phyloP scores from a whole-genome alignment of 2,888 invertebrate genomes.

The Cantharis rustica region DNA sequence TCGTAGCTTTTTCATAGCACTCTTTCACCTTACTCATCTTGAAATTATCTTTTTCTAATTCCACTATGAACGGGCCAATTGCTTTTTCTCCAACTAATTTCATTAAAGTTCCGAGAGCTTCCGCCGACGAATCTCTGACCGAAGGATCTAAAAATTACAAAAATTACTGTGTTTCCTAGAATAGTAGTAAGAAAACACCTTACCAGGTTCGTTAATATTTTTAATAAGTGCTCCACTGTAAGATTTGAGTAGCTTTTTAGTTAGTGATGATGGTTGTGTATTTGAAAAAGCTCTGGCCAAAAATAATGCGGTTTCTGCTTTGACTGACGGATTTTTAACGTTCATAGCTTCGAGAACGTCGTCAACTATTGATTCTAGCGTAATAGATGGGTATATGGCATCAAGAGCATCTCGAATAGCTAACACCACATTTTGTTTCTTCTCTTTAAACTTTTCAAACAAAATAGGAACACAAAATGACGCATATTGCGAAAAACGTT shows the following conservation, averaged over 20 bases:
- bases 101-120: conserved; percentile 91
- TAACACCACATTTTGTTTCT: conserved; percentile 87
- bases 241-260: conserved; percentile 88
- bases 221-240: conserved; percentile 79
- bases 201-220: conserved; percentile 76
- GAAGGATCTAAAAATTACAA: conserved; percentile 68
- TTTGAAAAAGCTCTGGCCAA: conserved; percentile 81
- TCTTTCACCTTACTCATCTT: conserved; percentile 96
- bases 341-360: conserved; percentile 84
- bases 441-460: conserved; percentile 97
- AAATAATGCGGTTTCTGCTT: conserved; percentile 85
- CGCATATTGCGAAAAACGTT: conserved; percentile 85
- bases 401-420: conserved; percentile 90
- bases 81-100: conserved; percentile 93
- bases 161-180: neutral
- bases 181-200: neutral
- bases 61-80: conserved; percentile 82
- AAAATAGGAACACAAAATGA: conserved; percentile 74
- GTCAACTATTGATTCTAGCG: conserved; percentile 82
- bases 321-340: conserved; percentile 90
- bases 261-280: conserved; percentile 79
- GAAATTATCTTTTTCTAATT: conserved; percentile 86
- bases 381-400: conserved; percentile 79
- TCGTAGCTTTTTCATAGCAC: conserved; percentile 89
- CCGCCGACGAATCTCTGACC: conserved; percentile 91